Evolutionary conservation across 1,140 invertebrate species (phyloP).

Genomic region (Ips nitidus): DNA sequence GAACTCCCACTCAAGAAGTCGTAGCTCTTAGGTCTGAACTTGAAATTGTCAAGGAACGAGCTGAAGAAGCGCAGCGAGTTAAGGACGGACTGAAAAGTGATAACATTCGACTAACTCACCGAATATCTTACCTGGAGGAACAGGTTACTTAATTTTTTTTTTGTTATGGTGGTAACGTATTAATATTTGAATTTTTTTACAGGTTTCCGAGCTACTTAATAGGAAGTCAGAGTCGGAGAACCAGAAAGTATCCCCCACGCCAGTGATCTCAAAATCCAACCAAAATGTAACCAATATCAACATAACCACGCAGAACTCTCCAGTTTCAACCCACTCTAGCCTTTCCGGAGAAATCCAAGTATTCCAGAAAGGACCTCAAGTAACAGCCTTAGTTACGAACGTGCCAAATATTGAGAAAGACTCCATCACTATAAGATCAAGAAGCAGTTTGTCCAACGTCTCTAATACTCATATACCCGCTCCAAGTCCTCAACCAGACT

Average conservation of each 20-base stretch:
- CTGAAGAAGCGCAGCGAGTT: slow-evolving; percentile 63
- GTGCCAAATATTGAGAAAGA: slow-evolving; percentile 60
- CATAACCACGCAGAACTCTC: slow-evolving; percentile 51
- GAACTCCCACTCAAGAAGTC: slow-evolving; percentile 48
- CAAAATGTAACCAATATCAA: slow-evolving; percentile 64
- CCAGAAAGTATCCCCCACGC: slow-evolving; percentile 39
- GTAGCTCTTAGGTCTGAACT: slow-evolving; percentile 58
- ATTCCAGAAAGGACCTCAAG: slow-evolving; percentile 64
- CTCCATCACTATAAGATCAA: slow-evolving; percentile 54
- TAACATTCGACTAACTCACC: slow-evolving; percentile 80
- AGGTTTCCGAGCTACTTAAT: slow-evolving; percentile 48
- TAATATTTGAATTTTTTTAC: slow-evolving; percentile 10
- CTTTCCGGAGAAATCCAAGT: slow-evolving; percentile 58
- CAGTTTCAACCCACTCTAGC: slow-evolving; percentile 45
- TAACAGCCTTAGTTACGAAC: slow-evolving; percentile 59
- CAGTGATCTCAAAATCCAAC: slow-evolving; percentile 53
- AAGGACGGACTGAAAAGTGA: slow-evolving; percentile 70
- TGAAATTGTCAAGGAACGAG: slow-evolving; percentile 57
- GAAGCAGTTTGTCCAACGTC: slow-evolving; percentile 59
- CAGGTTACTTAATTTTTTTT: slow-evolving; percentile 62
- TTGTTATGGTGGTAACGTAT: background rate
- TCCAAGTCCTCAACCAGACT: slow-evolving; percentile 44
- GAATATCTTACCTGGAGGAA: slow-evolving; percentile 86
- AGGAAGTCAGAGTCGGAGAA: slow-evolving; percentile 38
- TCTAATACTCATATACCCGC: slow-evolving; percentile 53